These are phyloP conservation scores for Lycia hirtaria DNA, from an alignment of 2,888 invertebrate genomes.

Conservation along the genomic window DNA sequence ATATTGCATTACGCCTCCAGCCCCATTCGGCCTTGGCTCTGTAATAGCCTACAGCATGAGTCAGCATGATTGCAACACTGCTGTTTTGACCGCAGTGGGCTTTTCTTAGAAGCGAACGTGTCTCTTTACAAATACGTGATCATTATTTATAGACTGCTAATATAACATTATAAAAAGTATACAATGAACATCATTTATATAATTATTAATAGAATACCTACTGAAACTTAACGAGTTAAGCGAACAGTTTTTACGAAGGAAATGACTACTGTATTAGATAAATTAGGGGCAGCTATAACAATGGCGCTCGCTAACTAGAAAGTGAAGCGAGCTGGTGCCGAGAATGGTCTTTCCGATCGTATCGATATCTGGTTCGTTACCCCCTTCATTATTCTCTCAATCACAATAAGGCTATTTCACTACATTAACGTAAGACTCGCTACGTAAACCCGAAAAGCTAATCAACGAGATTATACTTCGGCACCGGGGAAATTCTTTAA, in stretches of 20 bases:
- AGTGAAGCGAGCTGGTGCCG: slow-evolving; percentile 71
- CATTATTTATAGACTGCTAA: slow-evolving; percentile 32
- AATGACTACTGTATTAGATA: slow-evolving; percentile 73
- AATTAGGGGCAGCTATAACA: slow-evolving; percentile 72
- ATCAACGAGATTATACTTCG: slow-evolving; percentile 44
- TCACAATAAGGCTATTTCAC: slow-evolving; percentile 68
- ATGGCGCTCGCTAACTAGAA: slow-evolving; percentile 76
- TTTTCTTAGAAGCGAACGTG: slow-evolving; percentile 52
- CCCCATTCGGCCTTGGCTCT: slow-evolving; percentile 63
- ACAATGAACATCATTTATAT: slow-evolving; percentile 25
- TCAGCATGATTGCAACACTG: slow-evolving; percentile 62
- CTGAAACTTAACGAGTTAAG: slow-evolving; percentile 41
- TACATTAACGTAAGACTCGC: slow-evolving; percentile 43
- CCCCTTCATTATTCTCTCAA: slow-evolving; percentile 73
- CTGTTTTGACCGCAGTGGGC: slow-evolving; percentile 43
- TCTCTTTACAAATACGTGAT: slow-evolving; percentile 45
- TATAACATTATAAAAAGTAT: slow-evolving; percentile 23
- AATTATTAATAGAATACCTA: slow-evolving; percentile 19
- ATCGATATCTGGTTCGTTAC: slow-evolving; percentile 74
- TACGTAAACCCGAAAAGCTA: slow-evolving; percentile 39
- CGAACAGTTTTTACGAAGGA: slow-evolving; percentile 54
- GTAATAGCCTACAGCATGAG: slow-evolving; percentile 69
- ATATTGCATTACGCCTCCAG: slow-evolving; percentile 59
- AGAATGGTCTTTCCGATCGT: slow-evolving; percentile 75
- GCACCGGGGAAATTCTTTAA: slow-evolving; percentile 30